Conservation (phyloP, 2,113 vertebrate genomes). For the Entelurus aequoreus region DNA sequence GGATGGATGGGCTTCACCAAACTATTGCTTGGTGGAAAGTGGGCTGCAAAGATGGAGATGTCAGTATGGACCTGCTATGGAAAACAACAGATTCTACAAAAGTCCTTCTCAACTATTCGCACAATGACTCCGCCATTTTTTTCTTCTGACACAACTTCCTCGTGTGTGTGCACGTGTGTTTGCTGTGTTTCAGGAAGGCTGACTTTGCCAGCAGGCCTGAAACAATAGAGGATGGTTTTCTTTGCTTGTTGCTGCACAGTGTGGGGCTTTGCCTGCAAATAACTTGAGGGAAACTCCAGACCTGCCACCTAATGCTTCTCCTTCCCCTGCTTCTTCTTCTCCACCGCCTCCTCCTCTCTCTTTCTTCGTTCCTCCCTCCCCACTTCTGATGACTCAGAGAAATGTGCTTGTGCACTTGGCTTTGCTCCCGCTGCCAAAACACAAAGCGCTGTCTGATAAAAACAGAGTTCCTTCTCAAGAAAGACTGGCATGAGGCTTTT, state of each 20-base stretch:
- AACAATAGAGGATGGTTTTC: conserved; percentile 59
- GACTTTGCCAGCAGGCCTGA: conserved; percentile 50
- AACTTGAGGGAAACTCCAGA: conserved; percentile 59
- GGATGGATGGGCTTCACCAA: too few species aligned
- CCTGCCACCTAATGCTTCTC: conserved; percentile 51
- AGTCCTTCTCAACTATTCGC: conserved; percentile 48
- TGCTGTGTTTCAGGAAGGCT: conserved; percentile 59
- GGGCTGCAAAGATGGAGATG: conserved; percentile 2
- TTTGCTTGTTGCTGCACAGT: conserved; percentile 43
- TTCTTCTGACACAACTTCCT: conserved; percentile 42
- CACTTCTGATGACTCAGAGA: conserved; percentile 68
- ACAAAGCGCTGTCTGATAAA: conserved; percentile 49
- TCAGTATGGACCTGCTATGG: conserved; percentile 23
- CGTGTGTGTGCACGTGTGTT: conserved; percentile 19
- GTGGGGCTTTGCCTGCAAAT: conserved; percentile 40
- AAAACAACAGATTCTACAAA: conserved; percentile 46
- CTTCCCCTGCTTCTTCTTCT: conserved; percentile 5
- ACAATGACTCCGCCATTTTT: conserved; percentile 47
- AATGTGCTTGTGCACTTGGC: conserved; percentile 73
- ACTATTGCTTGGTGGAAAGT: background rate
- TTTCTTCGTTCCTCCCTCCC: conserved; percentile 5
- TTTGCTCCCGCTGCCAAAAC: conserved; percentile 35
- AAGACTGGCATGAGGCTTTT: conserved; percentile 27
- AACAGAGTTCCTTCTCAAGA: conserved; percentile 45
- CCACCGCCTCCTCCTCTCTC: background rate